A percentile compares a stretch with the other conserved stretches of the same genome.
Conservation (phyloP, 2,888 invertebrate genomes). For the Agonum fuliginosum region DNA sequence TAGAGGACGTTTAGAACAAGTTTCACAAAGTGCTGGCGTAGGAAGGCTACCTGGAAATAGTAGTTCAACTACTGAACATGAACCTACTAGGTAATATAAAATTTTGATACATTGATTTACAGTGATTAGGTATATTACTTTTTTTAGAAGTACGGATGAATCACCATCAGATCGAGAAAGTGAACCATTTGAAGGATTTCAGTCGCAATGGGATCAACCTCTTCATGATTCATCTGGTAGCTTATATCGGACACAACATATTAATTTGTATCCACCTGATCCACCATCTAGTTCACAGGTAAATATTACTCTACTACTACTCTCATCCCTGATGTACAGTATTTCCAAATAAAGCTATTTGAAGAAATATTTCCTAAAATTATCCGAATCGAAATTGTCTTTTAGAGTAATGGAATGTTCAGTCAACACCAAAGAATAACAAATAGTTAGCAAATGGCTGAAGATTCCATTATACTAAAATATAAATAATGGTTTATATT, state of each 20-base stretch:
- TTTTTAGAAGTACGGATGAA: slow-evolving; percentile 53
- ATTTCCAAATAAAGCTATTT: too few relatives aligned
- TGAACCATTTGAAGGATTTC: slow-evolving; percentile 58
- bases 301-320: not conserved
- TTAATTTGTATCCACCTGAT: slow-evolving; percentile 56
- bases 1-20: slow-evolving; percentile 56
- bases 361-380: too few relatives aligned
- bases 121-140: not conserved
- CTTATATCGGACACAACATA: slow-evolving; percentile 54
- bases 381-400: too few relatives aligned
- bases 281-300: slow-evolving; percentile 52
- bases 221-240: slow-evolving; percentile 43
- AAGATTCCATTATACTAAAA: not conserved
- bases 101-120: not conserved
- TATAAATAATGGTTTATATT: not conserved
- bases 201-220: slow-evolving; percentile 56
- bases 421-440: not conserved
- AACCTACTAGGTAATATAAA: slow-evolving; percentile 46
- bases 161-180: slow-evolving; percentile 56
- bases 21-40: slow-evolving; percentile 43
- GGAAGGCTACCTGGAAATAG: slow-evolving; percentile 38
- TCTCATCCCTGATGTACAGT: too few relatives aligned
- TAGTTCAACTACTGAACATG: slow-evolving; percentile 53
- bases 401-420: too few relatives aligned
- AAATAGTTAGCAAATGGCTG: not conserved